Evolutionary conservation across 2,797 vertebrate species (phyloP).

Genomic region (Phalloptychus januarius): DNA sequence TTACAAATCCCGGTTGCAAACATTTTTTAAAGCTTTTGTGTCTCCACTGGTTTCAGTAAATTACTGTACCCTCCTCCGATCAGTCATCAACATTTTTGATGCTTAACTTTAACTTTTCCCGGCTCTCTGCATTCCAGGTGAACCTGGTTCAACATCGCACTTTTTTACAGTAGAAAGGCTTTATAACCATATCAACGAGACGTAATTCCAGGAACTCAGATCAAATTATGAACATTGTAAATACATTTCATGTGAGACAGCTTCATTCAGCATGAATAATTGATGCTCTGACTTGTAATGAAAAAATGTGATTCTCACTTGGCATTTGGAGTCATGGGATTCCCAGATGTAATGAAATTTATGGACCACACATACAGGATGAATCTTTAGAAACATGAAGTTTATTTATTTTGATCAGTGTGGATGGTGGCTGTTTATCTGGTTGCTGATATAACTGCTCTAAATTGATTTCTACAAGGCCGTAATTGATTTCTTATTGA

Average conservation of each 20-base stretch:
- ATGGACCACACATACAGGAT: not conserved
- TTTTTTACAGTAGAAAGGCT: not conserved
- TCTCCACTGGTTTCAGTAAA: not conserved
- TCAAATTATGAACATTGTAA: slow-evolving; percentile 3
- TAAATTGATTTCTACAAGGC: not conserved
- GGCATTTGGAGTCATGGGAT: slow-evolving; percentile 1
- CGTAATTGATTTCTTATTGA: not conserved
- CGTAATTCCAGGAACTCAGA: not conserved
- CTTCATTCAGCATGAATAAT: not conserved
- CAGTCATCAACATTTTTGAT: not conserved
- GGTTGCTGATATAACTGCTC: not conserved
- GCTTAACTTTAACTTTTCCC: not conserved
- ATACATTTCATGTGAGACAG: slow-evolving; percentile 5
- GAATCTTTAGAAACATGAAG: not conserved
- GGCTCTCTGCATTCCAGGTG: not conserved
- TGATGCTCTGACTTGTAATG: not conserved
- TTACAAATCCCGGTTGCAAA: not conserved
- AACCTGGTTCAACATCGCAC: not conserved
- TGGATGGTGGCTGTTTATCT: not conserved
- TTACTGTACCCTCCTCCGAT: not conserved
- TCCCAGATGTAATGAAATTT: not conserved
- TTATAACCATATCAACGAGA: not conserved
- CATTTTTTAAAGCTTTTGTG: not conserved
- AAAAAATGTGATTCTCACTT: not conserved
- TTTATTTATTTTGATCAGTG: not conserved